Percentiles rank a stretch among this genome's conserved stretches.
Conservation (phyloP, 2,888 invertebrate species). For the Pegoplata infirma region DNA sequence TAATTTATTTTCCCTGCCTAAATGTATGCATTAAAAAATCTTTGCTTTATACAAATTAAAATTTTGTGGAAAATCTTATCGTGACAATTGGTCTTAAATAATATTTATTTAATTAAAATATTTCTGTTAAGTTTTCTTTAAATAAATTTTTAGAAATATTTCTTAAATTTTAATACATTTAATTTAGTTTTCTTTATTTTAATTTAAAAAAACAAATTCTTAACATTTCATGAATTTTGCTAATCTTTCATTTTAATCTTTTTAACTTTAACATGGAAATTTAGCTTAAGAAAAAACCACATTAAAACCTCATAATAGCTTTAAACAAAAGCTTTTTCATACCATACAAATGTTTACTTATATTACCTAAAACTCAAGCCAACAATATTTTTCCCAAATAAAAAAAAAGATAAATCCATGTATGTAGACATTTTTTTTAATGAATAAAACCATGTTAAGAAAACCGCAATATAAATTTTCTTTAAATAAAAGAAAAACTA, state of each 20-base stretch:
- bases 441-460: conserved; percentile 60
- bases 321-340: conserved; percentile 44
- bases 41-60: too few relatives aligned
- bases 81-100: too few relatives aligned
- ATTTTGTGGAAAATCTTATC: too few relatives aligned
- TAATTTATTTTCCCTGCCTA: too few relatives aligned
- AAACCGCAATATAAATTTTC: conserved; percentile 62
- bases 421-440: conserved; percentile 48
- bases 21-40: too few relatives aligned
- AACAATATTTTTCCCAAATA: neutral
- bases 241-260: conserved; percentile 5
- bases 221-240: neutral
- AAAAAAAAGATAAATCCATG: conserved; percentile 25
- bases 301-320: conserved; percentile 30
- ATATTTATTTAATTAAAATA: too few relatives aligned
- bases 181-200: neutral
- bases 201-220: neutral
- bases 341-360: too few relatives aligned
- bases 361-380: conserved; percentile 7
- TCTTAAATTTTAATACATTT: too few relatives aligned
- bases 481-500: conserved; percentile 52
- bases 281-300: conserved; percentile 20
- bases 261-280: conserved; percentile 28
- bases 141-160: too few relatives aligned
- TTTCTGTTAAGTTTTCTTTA: too few relatives aligned